phyloP scores from a whole-genome alignment of 2,888 invertebrate species.

The Hipparchia semele region DNA sequence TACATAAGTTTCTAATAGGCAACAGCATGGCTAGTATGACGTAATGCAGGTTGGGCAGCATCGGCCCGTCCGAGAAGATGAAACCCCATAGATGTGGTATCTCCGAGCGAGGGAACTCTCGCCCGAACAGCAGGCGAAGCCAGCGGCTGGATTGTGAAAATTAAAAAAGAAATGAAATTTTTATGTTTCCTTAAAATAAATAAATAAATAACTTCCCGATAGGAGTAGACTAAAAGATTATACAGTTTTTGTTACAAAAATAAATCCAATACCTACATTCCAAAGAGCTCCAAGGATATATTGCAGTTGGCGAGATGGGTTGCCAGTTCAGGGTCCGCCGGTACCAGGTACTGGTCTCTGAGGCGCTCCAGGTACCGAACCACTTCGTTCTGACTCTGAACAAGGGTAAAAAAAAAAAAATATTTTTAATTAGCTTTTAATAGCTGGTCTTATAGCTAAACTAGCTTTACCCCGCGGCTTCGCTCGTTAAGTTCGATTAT shows the following conservation, averaged over 20 bases:
- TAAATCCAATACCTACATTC: constrained; percentile 85
- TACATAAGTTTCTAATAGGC: constrained; percentile 86
- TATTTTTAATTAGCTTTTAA: background rate
- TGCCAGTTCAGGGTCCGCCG: constrained; percentile 74
- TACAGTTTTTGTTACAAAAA: background rate
- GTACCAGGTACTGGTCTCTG: constrained; percentile 85
- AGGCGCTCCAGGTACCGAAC: constrained; percentile 84
- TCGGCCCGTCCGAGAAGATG: constrained; percentile 87
- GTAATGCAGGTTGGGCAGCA: constrained; percentile 74
- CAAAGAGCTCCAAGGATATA: constrained; percentile 93
- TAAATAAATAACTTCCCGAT: too few species aligned
- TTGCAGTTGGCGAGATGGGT: constrained; percentile 87
- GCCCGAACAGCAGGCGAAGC: constrained; percentile 91
- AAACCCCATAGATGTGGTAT: constrained; percentile 92
- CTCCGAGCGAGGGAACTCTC: constrained; percentile 91
- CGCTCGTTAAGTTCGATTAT: too few species aligned
- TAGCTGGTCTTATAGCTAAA: too few species aligned
- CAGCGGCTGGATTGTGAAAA: constrained; percentile 85
- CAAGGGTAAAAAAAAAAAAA: constrained; percentile 23
- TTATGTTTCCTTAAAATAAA: too few species aligned
- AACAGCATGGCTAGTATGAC: constrained; percentile 91
- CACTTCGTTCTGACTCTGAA: constrained; percentile 81
- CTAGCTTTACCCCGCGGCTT: too few species aligned
- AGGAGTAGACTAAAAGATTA: background rate
- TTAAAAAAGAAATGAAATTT: background rate